Conservation (phyloP, 2,113 vertebrate genomes). For the Sinocyclocheilus anophthalmus region DNA sequence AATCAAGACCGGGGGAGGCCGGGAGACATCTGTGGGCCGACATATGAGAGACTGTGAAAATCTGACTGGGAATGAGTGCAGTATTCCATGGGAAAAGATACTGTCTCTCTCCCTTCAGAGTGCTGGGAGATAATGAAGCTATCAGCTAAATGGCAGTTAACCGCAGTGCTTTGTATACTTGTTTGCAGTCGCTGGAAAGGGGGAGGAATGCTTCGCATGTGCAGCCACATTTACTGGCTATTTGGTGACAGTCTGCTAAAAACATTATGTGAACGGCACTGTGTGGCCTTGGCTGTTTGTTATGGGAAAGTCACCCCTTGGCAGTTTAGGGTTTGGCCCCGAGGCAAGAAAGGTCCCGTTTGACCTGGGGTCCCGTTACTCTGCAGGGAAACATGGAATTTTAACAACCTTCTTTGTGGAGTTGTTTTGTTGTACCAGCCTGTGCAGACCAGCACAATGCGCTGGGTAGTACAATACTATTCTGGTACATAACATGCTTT, state of each 20-base stretch:
- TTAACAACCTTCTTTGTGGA: constrained; percentile 36
- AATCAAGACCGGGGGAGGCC: constrained; percentile 20
- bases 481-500: neutral
- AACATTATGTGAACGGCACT: constrained; percentile 59
- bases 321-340: constrained; percentile 43
- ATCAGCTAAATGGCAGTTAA: constrained; percentile 55
- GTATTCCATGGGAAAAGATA: constrained; percentile 69
- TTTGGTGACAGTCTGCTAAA: constrained; percentile 58
- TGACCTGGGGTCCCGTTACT: constrained; percentile 37
- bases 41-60: constrained; percentile 25
- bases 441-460: neutral
- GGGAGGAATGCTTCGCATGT: constrained; percentile 56
- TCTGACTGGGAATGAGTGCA: constrained; percentile 67
- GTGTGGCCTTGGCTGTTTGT: constrained; percentile 45
- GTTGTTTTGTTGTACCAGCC: neutral
- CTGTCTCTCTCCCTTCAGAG: constrained; percentile 19
- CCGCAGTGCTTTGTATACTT: constrained; percentile 46
- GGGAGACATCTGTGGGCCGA: constrained; percentile 17
- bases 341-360: constrained; percentile 42
- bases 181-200: constrained; percentile 59
- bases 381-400: constrained; percentile 28
- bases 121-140: constrained; percentile 47
- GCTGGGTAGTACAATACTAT: no score
- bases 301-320: constrained; percentile 61
- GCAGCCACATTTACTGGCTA: constrained; percentile 48